Evolutionary conservation across 2,888 invertebrate genomes (phyloP).

Genomic region (Fragum whitleyi): DNA sequence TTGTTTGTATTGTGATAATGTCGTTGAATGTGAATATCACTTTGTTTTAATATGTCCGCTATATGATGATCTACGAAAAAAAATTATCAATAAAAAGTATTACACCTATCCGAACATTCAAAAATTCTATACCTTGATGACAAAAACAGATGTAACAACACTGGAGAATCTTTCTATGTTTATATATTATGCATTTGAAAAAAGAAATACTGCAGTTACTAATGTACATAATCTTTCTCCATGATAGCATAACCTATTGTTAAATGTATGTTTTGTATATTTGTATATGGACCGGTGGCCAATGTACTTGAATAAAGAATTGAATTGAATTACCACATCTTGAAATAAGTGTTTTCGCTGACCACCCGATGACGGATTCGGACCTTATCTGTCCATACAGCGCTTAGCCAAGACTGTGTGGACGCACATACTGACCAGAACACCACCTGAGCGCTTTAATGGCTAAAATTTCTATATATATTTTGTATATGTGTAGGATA

Average conservation of each 20-base stretch:
- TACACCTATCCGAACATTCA: not conserved
- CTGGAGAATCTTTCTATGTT: constrained; percentile 11
- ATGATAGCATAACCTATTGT: constrained; percentile 1
- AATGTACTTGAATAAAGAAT: not conserved
- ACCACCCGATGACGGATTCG: no score
- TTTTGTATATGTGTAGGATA: no score
- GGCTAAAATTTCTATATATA: no score
- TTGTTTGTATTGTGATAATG: constrained; percentile 16
- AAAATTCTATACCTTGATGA: not conserved
- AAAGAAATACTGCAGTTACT: not conserved
- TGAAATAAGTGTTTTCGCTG: no score
- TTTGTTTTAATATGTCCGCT: constrained; percentile 20
- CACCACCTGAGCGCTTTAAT: no score
- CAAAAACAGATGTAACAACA: not conserved
- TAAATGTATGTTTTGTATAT: not conserved
- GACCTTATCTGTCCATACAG: no score
- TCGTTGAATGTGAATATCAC: constrained; percentile 17
- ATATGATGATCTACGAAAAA: not conserved
- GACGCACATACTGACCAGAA: no score
- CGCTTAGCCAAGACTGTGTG: no score
- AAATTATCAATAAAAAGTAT: not conserved
- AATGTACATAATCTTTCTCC: not conserved
- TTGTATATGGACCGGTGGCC: constrained; percentile 24
- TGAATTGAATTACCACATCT: no score
- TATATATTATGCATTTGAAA: constrained; percentile 2